These are phyloP conservation scores for Synanthedon formicaeformis DNA, from an alignment of 2,888 invertebrate genomes.

Conservation along the genomic window DNA sequence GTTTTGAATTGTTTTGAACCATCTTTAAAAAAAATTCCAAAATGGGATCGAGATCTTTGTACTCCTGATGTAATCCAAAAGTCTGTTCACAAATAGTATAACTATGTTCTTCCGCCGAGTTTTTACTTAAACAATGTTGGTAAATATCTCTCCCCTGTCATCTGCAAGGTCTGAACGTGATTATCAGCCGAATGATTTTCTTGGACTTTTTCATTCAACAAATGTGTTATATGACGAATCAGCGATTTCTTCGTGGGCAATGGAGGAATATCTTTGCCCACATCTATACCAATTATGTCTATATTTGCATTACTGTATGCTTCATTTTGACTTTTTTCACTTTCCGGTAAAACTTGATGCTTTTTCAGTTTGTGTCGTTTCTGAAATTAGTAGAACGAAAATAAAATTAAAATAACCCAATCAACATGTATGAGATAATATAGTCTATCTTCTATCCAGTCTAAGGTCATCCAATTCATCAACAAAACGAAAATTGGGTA, in stretches of 20 bases:
- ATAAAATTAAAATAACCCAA: neutral
- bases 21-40: no score
- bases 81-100: slow-evolving; percentile 42
- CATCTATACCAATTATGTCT: slow-evolving; percentile 50
- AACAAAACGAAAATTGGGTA: no score
- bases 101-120: slow-evolving; percentile 21
- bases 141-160: slow-evolving; percentile 22
- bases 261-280: slow-evolving; percentile 34
- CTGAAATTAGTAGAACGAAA: slow-evolving; percentile 26
- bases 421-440: neutral
- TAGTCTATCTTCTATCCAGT: neutral
- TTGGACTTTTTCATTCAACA: slow-evolving; percentile 22
- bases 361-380: slow-evolving; percentile 52
- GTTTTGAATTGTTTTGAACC: no score
- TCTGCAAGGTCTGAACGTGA: neutral
- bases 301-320: slow-evolving; percentile 35
- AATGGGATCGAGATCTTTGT: no score
- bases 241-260: slow-evolving; percentile 20
- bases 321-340: slow-evolving; percentile 27
- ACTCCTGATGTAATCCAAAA: no score
- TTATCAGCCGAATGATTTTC: slow-evolving; percentile 13
- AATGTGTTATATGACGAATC: slow-evolving; percentile 31
- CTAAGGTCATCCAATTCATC: no score
- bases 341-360: slow-evolving; percentile 29
- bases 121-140: slow-evolving; percentile 19